phyloP scores from a whole-genome alignment of 2,888 invertebrate genomes.

The Cephus pygmeus region DNA sequence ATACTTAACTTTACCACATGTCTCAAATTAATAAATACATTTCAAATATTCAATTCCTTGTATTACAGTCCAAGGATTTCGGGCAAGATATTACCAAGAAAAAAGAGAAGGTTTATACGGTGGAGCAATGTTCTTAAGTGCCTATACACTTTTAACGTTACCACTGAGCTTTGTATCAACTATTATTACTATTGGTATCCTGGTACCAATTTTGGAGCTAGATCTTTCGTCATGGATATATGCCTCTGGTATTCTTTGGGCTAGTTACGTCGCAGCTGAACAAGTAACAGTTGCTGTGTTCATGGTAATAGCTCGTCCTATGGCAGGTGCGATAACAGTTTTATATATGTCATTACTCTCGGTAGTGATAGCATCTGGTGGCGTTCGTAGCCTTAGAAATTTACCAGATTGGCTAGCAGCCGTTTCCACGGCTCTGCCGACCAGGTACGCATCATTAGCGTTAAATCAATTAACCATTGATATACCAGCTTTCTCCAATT shows the following conservation, averaged over 20 bases:
- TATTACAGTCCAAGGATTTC: slow-evolving; percentile 79
- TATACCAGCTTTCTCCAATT: slow-evolving; percentile 45
- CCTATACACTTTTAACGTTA: slow-evolving; percentile 83
- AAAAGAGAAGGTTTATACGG: slow-evolving; percentile 89
- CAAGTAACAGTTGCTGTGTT: slow-evolving; percentile 86
- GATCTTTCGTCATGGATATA: slow-evolving; percentile 54
- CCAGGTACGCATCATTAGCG: slow-evolving; percentile 60
- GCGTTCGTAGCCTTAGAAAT: slow-evolving; percentile 51
- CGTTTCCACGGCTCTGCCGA: slow-evolving; percentile 55
- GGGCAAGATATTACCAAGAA: slow-evolving; percentile 94
- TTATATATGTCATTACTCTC: slow-evolving; percentile 81
- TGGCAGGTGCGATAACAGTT: slow-evolving; percentile 81
- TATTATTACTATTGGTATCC: slow-evolving; percentile 77
- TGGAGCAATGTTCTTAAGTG: slow-evolving; percentile 84
- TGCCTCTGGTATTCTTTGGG: slow-evolving; percentile 75
- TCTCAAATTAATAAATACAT: slow-evolving; percentile 1
- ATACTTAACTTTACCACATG: neutral
- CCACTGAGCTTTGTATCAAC: slow-evolving; percentile 85
- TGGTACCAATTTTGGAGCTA: slow-evolving; percentile 70
- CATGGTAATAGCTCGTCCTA: slow-evolving; percentile 82
- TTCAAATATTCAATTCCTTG: slow-evolving; percentile 5
- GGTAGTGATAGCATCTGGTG: slow-evolving; percentile 61
- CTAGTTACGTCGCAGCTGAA: slow-evolving; percentile 86
- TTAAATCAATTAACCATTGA: slow-evolving; percentile 59
- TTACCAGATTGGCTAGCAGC: slow-evolving; percentile 58